Evolutionary conservation across 1,140 invertebrate genomes (phyloP).

Genomic region (Polypedilum vanderplanki): DNA sequence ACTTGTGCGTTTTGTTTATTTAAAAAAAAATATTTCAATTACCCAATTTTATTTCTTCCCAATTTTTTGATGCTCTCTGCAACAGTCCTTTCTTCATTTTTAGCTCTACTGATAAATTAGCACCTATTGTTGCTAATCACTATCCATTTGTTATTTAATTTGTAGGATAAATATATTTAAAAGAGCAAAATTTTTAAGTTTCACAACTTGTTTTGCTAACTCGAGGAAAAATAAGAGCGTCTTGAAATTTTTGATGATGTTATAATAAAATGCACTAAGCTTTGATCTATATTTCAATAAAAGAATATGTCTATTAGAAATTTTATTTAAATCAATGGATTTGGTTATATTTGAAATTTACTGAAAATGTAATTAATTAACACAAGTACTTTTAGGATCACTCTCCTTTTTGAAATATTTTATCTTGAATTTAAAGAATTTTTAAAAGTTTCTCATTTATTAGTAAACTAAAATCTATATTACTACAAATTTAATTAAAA

Average conservation of each 20-base stretch:
- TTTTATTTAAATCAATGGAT: no score
- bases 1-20: neutral
- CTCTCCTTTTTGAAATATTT: no score
- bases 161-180: neutral
- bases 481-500: conserved; percentile 47
- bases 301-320: no score
- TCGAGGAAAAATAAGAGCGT: neutral
- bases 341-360: no score
- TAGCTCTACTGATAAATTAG: neutral
- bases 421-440: no score
- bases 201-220: neutral
- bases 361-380: no score
- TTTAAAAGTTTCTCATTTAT: no score
- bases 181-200: neutral
- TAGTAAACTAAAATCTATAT: neutral
- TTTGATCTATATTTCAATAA: no score
- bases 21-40: neutral
- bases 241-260: neutral
- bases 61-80: conserved; percentile 3
- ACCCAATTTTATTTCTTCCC: conserved; percentile 17
- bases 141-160: neutral
- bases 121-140: neutral
- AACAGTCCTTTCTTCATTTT: conserved; percentile 24
- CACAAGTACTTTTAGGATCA: no score
- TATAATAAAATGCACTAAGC: no score